Evolutionary conservation across 2,113 vertebrate species (phyloP).

Genomic region (Ctenomys sociabilis): DNA sequence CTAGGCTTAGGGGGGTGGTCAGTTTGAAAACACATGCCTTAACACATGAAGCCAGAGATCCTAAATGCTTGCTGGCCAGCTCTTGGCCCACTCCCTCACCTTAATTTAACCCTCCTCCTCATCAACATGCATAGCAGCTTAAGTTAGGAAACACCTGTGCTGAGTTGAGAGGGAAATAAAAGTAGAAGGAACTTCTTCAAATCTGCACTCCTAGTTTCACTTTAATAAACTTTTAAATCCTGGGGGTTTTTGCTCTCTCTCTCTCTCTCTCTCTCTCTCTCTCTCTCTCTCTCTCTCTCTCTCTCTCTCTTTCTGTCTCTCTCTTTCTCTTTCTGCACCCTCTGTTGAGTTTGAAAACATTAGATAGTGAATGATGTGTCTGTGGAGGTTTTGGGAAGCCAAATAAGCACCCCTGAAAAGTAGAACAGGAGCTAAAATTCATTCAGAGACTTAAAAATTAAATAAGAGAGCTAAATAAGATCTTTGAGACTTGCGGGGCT

Average conservation of each 20-base stretch:
- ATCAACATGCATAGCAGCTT: slow-evolving; percentile 53
- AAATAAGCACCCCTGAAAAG: slow-evolving; percentile 74
- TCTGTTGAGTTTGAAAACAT: slow-evolving; percentile 77
- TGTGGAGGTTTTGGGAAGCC: slow-evolving; percentile 71
- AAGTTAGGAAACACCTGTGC: slow-evolving; percentile 84
- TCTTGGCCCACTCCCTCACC: slow-evolving; percentile 69
- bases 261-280: no score
- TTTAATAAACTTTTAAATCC: slow-evolving; percentile 83
- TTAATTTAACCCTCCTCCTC: slow-evolving; percentile 61
- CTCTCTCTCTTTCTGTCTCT: background rate
- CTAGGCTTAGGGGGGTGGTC: slow-evolving; percentile 76
- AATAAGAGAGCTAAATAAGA: slow-evolving; percentile 73
- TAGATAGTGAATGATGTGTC: slow-evolving; percentile 37
- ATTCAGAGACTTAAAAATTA: slow-evolving; percentile 72
- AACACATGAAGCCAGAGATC: slow-evolving; percentile 52
- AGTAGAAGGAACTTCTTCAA: slow-evolving; percentile 76
- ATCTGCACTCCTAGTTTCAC: slow-evolving; percentile 76
- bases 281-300: background rate
- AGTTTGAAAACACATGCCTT: slow-evolving; percentile 70
- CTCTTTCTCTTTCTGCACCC: slow-evolving; percentile 51
- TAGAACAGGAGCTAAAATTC: slow-evolving; percentile 66
- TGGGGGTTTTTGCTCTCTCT: slow-evolving; percentile 56
- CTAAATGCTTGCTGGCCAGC: slow-evolving; percentile 27
- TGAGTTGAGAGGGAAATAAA: slow-evolving; percentile 70
- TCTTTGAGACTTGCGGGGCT: slow-evolving; percentile 61